phyloP scores from a whole-genome alignment of 2,113 vertebrate genomes.

The Litocranius walleri region DNA sequence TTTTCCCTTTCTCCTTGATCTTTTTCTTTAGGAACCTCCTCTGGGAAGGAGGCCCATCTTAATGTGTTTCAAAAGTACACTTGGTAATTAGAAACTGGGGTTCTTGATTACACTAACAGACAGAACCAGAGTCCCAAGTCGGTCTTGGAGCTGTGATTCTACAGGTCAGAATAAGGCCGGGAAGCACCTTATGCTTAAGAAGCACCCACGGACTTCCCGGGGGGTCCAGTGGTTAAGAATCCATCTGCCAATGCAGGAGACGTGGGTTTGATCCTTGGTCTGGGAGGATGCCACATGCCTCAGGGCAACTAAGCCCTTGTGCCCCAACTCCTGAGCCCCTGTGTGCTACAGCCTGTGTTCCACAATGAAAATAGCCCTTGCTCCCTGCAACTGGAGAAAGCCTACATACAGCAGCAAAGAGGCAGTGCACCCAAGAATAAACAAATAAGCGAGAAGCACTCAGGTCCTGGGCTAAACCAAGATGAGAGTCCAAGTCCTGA shows the following conservation, averaged over 20 bases:
- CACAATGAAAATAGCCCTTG: background rate
- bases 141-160: background rate
- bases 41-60: background rate
- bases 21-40: background rate
- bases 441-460: background rate
- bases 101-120: background rate
- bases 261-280: background rate
- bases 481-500: background rate
- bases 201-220: fast-evolving
- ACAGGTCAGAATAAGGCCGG: background rate
- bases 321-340: background rate
- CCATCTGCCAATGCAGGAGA: background rate
- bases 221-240: background rate
- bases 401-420: background rate
- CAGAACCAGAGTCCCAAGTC: background rate
- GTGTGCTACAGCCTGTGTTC: background rate
- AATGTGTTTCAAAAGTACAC: background rate
- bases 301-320: background rate
- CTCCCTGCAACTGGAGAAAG: background rate
- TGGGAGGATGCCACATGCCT: background rate
- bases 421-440: background rate
- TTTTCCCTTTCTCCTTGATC: background rate
- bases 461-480: background rate
- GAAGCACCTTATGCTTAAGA: background rate
- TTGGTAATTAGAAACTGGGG: background rate